Evolutionary conservation across 1,140 invertebrate species (phyloP), one percentile per base, ranked within the genome.

Genomic region (Apis florea): DNA sequence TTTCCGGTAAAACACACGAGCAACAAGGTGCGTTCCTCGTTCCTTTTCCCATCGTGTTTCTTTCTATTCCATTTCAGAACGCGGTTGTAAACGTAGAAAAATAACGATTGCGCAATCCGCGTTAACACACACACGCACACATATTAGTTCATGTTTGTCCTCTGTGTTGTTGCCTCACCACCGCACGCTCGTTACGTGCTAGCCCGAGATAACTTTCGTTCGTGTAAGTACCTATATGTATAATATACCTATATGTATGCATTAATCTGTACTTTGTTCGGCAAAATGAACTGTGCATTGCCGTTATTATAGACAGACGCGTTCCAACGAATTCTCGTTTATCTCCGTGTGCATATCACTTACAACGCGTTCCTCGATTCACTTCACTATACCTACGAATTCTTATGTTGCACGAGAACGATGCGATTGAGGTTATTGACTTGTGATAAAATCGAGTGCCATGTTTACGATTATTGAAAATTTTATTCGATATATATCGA

Each of bases 21-120:
- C 26, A 47, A 69, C 56, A 13, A 10, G 8, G 40, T 47, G 58
- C 70, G 59, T 40, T 53, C 26, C 49, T 69, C 54, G 58, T 56
- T 51, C 63, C 24, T 31, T 68, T 49, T 63, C 31, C n/a, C 26
- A 21, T 15, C 40, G 19, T 79, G 15, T 69, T 19, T 13, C 13
- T 54, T 47, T 71, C 56, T 51, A 67, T 54, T 40, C 59, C 71
- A 64, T 75, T 68, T 49, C 56, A 64, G 69, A 72, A 79, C 83
- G 80, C 82, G 85, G 83, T 83, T 87, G 85, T 67, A 85, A 80
- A 87, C 79, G 85, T 88, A 85, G 83, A 88, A 88, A 87, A 88
- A 88, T 87, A 88, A 87, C 86, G 83, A 84, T 78, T 82, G 85
- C 85, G 77, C 78, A 72, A 83, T 87, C 84, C 82, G 73, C 69